phyloP scores from a whole-genome alignment of 2,113 vertebrate species.

The Peromyscus maniculatus region DNA sequence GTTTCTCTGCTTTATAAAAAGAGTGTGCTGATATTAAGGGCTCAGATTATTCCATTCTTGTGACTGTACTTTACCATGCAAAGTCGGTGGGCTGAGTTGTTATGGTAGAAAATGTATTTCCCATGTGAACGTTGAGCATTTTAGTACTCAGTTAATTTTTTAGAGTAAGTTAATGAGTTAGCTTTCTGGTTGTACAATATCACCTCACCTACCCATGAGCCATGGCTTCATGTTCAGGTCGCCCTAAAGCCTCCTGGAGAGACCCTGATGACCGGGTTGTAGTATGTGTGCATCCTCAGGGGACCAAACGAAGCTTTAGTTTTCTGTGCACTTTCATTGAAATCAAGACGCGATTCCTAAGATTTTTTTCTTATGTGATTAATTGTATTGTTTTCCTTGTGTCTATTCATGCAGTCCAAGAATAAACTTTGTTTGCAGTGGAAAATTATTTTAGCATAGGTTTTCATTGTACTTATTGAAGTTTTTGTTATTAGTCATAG shows the following conservation, averaged over 20 bases:
- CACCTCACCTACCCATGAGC: neutral
- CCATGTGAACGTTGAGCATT: constrained; percentile 24
- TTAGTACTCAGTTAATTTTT: constrained; percentile 22
- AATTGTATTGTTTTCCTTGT: constrained; percentile 47
- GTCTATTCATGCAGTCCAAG: neutral
- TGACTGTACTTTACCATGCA: neutral
- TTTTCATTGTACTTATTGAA: constrained; percentile 58
- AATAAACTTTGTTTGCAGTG: constrained; percentile 40
- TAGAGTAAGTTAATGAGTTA: constrained; percentile 15
- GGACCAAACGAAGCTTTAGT: neutral
- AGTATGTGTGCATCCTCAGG: neutral
- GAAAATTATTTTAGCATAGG: constrained; percentile 51
- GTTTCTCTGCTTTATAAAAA: neutral
- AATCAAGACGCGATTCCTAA: neutral
- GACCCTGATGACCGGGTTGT: neutral
- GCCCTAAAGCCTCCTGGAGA: neutral
- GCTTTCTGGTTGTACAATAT: neutral
- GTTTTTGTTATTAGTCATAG: constrained; percentile 49
- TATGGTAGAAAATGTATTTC: neutral
- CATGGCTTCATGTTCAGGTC: neutral
- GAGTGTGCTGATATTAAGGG: neutral
- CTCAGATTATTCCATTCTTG: neutral
- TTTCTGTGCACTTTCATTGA: neutral
- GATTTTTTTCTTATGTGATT: neutral
- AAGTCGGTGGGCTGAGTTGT: neutral